phyloP scores from a whole-genome alignment of 2,113 vertebrate genomes.

The Hippoglossus stenolepis region DNA sequence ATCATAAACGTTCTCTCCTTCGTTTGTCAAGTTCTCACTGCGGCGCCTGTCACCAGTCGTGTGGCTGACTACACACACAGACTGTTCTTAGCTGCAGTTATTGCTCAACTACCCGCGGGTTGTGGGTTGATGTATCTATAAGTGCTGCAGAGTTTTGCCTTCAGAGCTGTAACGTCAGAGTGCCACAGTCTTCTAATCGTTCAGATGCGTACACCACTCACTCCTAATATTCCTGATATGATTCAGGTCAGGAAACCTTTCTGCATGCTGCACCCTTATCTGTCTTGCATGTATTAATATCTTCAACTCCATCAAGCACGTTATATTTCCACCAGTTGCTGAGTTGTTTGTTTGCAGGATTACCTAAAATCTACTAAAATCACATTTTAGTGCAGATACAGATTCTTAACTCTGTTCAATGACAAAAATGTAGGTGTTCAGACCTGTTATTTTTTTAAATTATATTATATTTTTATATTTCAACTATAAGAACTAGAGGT shows the following conservation, averaged over 20 bases:
- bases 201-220: no score
- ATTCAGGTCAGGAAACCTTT: neutral
- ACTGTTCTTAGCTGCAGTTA: slow-evolving; percentile 7
- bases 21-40: slow-evolving; percentile 17
- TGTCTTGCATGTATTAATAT: no score
- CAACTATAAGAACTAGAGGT: no score
- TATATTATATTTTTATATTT: no score
- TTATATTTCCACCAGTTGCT: no score
- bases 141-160: neutral
- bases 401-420: no score
- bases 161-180: neutral
- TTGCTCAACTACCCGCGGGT: neutral
- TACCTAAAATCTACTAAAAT: no score
- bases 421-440: no score
- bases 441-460: no score
- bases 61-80: slow-evolving; percentile 17
- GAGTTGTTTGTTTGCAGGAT: no score
- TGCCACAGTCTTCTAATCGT: neutral
- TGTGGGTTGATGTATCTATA: neutral
- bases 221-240: neutral
- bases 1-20: slow-evolving; percentile 17
- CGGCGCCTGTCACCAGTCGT: slow-evolving; percentile 32
- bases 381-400: no score
- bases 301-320: no score
- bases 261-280: neutral